Evolutionary conservation across 92 coral and sea anemone species (phyloP).

Genomic region (Metridium senile): DNA sequence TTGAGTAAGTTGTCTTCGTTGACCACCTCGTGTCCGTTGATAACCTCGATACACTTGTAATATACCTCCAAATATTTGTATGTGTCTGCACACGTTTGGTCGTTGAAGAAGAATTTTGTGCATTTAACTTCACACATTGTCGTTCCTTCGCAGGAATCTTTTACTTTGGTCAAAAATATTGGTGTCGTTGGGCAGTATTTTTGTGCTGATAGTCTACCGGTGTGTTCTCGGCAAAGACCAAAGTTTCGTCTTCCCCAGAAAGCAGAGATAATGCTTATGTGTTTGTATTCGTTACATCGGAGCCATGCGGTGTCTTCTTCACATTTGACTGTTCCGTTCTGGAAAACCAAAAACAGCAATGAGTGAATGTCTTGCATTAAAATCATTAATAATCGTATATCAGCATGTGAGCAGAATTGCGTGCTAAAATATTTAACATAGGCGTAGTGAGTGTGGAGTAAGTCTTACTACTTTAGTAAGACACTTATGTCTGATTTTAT

Average conservation of each 20-base stretch:
- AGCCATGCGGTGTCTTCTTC: conserved; percentile 99
- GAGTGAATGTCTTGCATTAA: neutral
- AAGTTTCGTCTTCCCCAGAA: conserved; percentile 99
- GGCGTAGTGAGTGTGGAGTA: too few species aligned
- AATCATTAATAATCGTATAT: too few species aligned
- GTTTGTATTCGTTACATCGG: conserved; percentile 99
- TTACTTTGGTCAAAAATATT: conserved; percentile 95
- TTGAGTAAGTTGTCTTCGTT: conserved; percentile 99
- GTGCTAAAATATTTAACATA: too few species aligned
- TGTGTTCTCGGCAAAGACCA: conserved; percentile 99
- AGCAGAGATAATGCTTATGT: conserved; percentile 99
- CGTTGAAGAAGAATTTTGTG: conserved; percentile 98
- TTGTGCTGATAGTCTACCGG: conserved; percentile 71
- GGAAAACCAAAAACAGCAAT: conserved; percentile 4
- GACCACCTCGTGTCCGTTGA: conserved; percentile 99
- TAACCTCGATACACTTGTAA: conserved; percentile 99
- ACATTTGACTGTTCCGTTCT: conserved; percentile 99
- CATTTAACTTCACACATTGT: conserved; percentile 99
- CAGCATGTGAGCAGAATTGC: too few species aligned
- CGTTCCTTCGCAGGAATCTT: conserved; percentile 99
- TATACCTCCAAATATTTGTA: conserved; percentile 99
- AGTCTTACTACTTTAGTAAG: too few species aligned
- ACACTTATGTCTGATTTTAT: too few species aligned
- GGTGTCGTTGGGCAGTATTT: conserved; percentile 98
- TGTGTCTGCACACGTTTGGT: conserved; percentile 74